Evolutionary conservation across 2,113 vertebrate genomes (phyloP).

Genomic region (Campylorhamphus procurvoides): DNA sequence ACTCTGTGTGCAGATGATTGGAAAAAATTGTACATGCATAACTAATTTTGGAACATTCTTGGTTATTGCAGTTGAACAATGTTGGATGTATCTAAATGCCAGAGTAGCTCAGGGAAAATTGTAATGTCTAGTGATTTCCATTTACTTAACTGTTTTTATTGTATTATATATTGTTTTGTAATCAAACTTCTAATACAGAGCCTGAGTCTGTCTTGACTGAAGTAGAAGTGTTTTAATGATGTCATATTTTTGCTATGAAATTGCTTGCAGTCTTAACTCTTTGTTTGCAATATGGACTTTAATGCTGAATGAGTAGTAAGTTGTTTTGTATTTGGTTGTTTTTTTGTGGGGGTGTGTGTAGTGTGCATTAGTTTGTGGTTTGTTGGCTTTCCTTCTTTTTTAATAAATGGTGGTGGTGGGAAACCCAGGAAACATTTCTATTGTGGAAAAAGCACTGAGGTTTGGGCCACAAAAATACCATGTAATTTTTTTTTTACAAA

Average conservation of each 20-base stretch:
- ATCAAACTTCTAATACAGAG: neutral
- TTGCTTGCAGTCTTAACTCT: neutral
- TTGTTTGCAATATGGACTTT: neutral
- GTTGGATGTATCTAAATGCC: neutral
- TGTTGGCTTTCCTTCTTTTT: neutral
- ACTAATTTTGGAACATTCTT: neutral
- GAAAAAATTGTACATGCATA: neutral
- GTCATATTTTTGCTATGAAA: neutral
- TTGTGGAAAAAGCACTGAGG: neutral
- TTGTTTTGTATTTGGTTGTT: neutral
- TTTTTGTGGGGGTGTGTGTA: accelerated
- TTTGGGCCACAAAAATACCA: neutral
- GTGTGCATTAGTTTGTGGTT: accelerated
- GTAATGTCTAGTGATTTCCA: neutral
- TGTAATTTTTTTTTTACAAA: neutral
- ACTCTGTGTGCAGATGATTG: neutral
- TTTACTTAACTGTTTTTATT: neutral
- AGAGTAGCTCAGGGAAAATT: neutral
- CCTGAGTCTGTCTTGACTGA: neutral
- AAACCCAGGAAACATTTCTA: accelerated
- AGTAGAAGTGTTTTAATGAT: neutral
- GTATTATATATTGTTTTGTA: neutral
- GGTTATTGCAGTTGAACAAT: neutral
- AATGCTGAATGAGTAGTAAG: neutral
- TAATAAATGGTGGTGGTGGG: neutral